These are phyloP conservation scores for Thamnophis elegans DNA, from an alignment of 2,797 vertebrate genomes.

Conservation along the genomic window DNA sequence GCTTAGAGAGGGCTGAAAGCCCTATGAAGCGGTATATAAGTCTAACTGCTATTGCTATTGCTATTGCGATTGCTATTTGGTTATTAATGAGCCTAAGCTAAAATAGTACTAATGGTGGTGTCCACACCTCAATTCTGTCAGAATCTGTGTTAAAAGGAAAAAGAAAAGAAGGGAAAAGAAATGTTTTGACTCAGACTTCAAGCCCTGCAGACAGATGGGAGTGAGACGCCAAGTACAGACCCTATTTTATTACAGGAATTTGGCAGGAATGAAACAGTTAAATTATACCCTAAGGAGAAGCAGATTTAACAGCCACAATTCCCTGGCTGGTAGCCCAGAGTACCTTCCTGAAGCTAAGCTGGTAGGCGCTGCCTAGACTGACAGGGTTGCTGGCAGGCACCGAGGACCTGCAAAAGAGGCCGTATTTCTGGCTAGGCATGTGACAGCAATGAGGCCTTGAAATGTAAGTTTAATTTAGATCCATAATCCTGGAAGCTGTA, in stretches of 20 bases:
- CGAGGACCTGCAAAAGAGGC: neutral
- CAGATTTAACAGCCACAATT: neutral
- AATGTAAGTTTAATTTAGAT: neutral
- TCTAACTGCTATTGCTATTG: too few species aligned
- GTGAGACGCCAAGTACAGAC: constrained; percentile 8
- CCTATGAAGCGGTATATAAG: too few species aligned
- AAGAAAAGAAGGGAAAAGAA: neutral
- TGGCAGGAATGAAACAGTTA: constrained; percentile 20
- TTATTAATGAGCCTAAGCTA: neutral
- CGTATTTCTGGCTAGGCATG: neutral
- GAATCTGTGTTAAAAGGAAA: neutral
- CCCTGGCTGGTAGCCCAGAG: neutral
- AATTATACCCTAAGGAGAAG: constrained; percentile 30
- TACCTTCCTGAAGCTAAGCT: neutral
- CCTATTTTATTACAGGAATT: constrained; percentile 17
- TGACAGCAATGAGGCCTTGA: neutral
- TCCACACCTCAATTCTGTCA: neutral
- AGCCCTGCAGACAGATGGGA: neutral
- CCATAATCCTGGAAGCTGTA: neutral
- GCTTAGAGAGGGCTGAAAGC: too few species aligned
- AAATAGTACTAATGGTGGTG: neutral
- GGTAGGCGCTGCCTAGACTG: neutral
- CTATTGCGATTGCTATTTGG: too few species aligned
- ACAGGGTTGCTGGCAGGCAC: neutral
- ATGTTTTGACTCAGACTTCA: neutral